Evolutionary conservation across 2,888 invertebrate genomes (phyloP).

Genomic region (Exephanes ischioxanthus): DNA sequence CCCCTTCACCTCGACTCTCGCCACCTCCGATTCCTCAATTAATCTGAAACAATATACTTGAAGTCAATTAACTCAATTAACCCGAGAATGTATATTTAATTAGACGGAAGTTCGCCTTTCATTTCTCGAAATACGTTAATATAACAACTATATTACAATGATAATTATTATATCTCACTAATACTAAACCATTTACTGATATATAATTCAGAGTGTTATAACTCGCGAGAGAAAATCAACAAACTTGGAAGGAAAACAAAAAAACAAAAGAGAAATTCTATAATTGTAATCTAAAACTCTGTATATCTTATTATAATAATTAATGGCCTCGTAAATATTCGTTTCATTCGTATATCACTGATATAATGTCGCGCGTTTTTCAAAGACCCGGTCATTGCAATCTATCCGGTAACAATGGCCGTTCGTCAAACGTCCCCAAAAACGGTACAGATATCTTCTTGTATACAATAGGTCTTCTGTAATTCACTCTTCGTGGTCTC

Average conservation of each 20-base stretch:
- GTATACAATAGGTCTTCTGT: conserved; percentile 45
- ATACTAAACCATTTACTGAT: conserved; percentile 6
- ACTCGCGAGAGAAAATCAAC: conserved; percentile 50
- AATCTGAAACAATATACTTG: conserved; percentile 79
- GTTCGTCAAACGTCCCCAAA: conserved; percentile 42
- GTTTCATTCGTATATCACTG: conserved; percentile 39
- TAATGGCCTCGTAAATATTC: conserved; percentile 50
- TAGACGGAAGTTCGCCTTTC: conserved; percentile 66
- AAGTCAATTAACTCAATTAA: conserved; percentile 84
- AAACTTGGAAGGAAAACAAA: conserved; percentile 30
- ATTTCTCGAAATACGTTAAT: conserved; percentile 57
- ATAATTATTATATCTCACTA: conserved; percentile 33
- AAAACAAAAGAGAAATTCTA: conserved; percentile 34
- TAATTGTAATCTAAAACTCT: conserved; percentile 56
- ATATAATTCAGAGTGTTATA: background rate
- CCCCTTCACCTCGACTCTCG: conserved; percentile 10
- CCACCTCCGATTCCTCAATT: conserved; percentile 56
- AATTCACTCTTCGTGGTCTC: conserved; percentile 40
- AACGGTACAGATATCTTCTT: conserved; percentile 43
- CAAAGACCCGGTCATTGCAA: background rate
- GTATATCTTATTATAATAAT: conserved; percentile 63
- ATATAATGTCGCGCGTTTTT: conserved; percentile 24
- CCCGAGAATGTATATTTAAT: conserved; percentile 75
- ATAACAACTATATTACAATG: conserved; percentile 17
- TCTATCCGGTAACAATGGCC: conserved; percentile 29